Percentiles rank a stretch among this genome's conserved stretches.
These are phyloP conservation scores for Thyatira batis DNA, from an alignment of 2,888 invertebrate species.

Conservation along the genomic window DNA sequence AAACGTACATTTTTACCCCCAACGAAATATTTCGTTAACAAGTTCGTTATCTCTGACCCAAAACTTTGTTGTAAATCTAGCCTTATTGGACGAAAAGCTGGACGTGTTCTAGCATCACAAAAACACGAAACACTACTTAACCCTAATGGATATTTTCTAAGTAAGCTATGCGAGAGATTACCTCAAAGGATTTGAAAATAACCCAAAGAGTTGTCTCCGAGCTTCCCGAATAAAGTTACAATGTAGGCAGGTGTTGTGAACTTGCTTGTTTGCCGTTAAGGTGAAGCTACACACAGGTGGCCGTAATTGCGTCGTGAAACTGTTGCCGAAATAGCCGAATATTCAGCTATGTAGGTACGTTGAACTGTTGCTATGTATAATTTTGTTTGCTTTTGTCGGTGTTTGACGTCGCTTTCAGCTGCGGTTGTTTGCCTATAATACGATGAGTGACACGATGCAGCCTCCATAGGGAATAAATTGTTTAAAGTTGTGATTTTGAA, in stretches of 20 bases:
- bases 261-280: neutral
- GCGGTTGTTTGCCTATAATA: neutral
- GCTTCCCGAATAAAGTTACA: neutral
- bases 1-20: neutral
- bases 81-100: neutral
- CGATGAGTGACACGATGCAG: neutral
- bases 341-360: too few relatives aligned
- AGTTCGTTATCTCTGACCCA: neutral
- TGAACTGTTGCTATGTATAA: neutral
- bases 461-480: neutral
- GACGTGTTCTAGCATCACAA: neutral
- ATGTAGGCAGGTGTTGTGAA: neutral
- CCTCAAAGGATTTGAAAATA: neutral
- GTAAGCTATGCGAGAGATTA: neutral
- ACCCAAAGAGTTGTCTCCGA: neutral
- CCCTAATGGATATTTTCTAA: conserved; percentile 1
- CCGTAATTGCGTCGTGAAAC: neutral
- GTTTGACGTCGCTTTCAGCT: neutral
- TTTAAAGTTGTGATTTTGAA: neutral
- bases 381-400: neutral
- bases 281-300: neutral
- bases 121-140: neutral
- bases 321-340: neutral
- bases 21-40: neutral
- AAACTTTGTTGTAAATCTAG: neutral